Base-by-base conservation (phyloP, 2,113 vertebrate genomes). In the Hyla sarda region DNA sequence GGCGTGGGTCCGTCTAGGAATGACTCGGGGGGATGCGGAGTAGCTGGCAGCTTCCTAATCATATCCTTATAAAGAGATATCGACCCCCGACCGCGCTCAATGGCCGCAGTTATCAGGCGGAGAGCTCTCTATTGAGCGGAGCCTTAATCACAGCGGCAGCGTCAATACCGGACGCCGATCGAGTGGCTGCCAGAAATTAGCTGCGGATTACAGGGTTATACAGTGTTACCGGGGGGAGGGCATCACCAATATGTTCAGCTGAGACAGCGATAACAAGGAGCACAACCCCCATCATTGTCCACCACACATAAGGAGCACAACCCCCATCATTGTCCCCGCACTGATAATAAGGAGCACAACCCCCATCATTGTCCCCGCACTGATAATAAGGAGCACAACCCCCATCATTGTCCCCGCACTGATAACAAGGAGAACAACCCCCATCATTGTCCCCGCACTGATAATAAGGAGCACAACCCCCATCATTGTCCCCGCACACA, bases 31-130 rank as follows among this genome's bases (percentile, higher is more conserved):
- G 28, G 17, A 54, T 65, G 13, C 79, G 14, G 71, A 34, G 75
- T 78, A 32, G 2, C 75, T 37, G 50, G 74, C 45, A 69, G 83
- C 83, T 77, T 48, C 72, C 83, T 84, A 84, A 84, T 84, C 83
- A 84, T 84, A 84, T 84, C 83, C 72, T 77, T 84, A 84, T 84
- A 84, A 84, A 77, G 72, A 84, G 73, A 30, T 50, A 84, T 84
- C 41, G 34, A 81, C 12, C 58, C 83, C 9, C 3, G 50, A 34
- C 48, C 14, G 14, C 67, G 45, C 69, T 88, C 84, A 74, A 83
- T 86, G 83, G 75, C n/a, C 62, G 84, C 82, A 86, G 82, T 83
- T 83, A 86, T 77, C 79, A 54, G 84, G 62, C 84, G 65, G 54
- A 82, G 83, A 80, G 62, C 71, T 82, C 82, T 65, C n/a, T 86